Conservation (phyloP, 1,140 invertebrate species). For the Drosophila sturtevanti region DNA sequence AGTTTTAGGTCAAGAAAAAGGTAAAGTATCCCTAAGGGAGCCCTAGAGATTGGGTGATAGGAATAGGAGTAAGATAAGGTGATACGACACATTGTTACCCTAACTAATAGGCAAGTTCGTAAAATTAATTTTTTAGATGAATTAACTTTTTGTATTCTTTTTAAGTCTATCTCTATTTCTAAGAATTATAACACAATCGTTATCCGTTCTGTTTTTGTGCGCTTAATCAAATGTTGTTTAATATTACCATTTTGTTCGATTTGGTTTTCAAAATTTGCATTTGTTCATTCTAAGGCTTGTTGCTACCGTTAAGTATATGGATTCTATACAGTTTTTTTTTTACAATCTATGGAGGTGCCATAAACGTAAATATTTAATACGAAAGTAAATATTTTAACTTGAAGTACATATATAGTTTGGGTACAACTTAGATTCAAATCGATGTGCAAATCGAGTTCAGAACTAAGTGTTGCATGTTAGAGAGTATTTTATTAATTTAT, state of each 20-base stretch:
- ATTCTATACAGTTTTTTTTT: background rate
- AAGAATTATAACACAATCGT: slow-evolving; percentile 63
- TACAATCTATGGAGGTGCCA: no score
- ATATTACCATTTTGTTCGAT: slow-evolving; percentile 27
- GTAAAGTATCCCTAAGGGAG: background rate
- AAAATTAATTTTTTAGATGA: background rate
- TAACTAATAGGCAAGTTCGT: slow-evolving; percentile 32
- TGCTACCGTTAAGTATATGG: slow-evolving; percentile 17
- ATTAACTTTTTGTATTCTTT: background rate
- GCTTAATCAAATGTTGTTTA: slow-evolving; percentile 40
- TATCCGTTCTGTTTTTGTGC: slow-evolving; percentile 55
- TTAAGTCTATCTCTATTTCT: slow-evolving; percentile 16
- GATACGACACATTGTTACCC: slow-evolving; percentile 1
- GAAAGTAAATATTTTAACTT: background rate
- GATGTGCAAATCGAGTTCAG: background rate
- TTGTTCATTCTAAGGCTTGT: slow-evolving; percentile 50
- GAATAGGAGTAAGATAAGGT: background rate
- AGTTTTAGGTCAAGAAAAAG: slow-evolving; percentile 63
- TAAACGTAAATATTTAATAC: no score
- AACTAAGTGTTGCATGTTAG: background rate
- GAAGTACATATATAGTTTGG: no score
- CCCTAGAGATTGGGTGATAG: background rate
- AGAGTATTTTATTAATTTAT: slow-evolving; percentile 21
- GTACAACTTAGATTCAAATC: background rate
- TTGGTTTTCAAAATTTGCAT: slow-evolving; percentile 27